phyloP scores from a whole-genome alignment of 2,888 invertebrate genomes.

The Eupithecia subumbrata region DNA sequence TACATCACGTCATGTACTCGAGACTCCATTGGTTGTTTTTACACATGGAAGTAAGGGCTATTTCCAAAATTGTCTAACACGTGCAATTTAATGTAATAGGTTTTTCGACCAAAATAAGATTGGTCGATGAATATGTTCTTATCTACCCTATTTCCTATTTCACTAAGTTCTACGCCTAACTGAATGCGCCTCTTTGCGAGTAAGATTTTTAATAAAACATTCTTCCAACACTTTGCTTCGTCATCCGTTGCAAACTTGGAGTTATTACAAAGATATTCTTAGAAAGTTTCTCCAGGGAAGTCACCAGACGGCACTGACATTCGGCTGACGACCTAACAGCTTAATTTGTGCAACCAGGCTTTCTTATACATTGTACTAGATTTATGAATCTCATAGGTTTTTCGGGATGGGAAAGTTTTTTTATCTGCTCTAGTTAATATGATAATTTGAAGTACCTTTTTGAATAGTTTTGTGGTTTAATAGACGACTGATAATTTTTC shows the following conservation, averaged over 20 bases:
- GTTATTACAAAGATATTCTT: slow-evolving; percentile 41
- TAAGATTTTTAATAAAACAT: slow-evolving; percentile 35
- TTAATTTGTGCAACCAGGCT: background rate
- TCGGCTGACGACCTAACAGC: background rate
- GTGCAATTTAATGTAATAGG: background rate
- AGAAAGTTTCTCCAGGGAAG: slow-evolving; percentile 24
- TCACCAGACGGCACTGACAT: background rate
- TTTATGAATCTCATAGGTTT: no score
- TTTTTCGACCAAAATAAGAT: background rate
- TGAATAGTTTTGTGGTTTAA: background rate
- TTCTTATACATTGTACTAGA: background rate
- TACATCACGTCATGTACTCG: background rate
- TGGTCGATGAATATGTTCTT: background rate
- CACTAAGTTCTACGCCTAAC: background rate
- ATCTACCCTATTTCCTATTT: background rate
- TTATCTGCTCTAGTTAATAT: background rate
- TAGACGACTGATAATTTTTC: background rate
- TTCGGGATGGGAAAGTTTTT: background rate
- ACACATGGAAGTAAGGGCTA: background rate
- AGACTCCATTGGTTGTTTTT: background rate
- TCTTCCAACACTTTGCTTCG: slow-evolving; percentile 32
- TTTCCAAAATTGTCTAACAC: background rate
- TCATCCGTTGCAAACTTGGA: slow-evolving; percentile 36
- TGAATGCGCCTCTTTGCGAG: background rate
- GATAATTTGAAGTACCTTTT: background rate